Evolutionary conservation across 92 coral and sea anemone genomes (phyloP).

Genomic region (Phenganax stokvisi): DNA sequence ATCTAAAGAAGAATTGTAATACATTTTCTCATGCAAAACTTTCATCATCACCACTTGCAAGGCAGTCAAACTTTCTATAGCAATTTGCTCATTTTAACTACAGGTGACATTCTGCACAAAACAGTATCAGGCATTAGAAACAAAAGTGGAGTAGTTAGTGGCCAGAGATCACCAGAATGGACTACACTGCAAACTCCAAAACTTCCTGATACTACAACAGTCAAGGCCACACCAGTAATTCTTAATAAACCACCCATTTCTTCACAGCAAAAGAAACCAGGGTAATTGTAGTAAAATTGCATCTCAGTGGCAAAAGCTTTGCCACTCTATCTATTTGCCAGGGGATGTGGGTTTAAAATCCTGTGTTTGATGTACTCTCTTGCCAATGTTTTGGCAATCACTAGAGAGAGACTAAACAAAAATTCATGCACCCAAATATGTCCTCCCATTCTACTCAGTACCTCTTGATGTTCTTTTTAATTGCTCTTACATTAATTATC

Average conservation of each 20-base stretch:
- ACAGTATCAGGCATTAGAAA: background rate
- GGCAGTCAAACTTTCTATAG: too few relatives aligned
- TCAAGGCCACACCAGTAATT: constrained; percentile 11
- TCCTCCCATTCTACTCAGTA: background rate
- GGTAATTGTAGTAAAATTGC: background rate
- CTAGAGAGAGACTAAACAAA: too few relatives aligned
- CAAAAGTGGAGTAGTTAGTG: background rate
- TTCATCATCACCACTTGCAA: too few relatives aligned
- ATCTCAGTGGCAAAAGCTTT: too few relatives aligned
- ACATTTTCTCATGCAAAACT: too few relatives aligned
- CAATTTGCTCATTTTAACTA: too few relatives aligned
- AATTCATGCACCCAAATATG: too few relatives aligned
- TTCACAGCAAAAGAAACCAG: constrained; percentile 5
- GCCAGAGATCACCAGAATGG: background rate
- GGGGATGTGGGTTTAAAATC: too few relatives aligned
- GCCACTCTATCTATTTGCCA: too few relatives aligned
- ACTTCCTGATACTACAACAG: constrained; percentile 9
- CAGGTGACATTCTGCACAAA: background rate
- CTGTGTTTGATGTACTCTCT: too few relatives aligned
- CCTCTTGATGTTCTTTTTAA: background rate
- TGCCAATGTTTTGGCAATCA: too few relatives aligned
- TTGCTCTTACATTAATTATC: background rate
- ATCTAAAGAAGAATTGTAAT: too few relatives aligned
- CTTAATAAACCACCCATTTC: constrained; percentile 9
- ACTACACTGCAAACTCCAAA: constrained; percentile 7